A percentile compares a stretch with the other conserved stretches of the same genome.
phyloP scores from a whole-genome alignment of 2,888 invertebrate species.

The Serripes groenlandicus region DNA sequence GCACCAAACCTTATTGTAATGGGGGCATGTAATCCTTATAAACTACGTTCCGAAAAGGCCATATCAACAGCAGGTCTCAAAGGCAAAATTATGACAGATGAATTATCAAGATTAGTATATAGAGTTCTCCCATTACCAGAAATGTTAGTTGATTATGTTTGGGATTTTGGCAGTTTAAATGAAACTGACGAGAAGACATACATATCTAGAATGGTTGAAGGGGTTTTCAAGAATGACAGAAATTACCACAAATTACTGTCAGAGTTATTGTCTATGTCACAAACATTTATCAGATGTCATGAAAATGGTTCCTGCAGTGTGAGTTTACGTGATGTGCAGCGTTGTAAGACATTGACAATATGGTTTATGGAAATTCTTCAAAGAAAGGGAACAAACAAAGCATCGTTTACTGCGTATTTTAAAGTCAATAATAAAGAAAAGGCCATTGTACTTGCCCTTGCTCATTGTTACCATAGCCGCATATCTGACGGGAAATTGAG shows the following conservation, averaged over 20 bases:
- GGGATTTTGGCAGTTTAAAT: slow-evolving; percentile 76
- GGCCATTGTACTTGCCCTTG: slow-evolving; percentile 62
- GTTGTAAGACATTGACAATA: slow-evolving; percentile 40
- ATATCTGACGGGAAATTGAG: slow-evolving; percentile 47
- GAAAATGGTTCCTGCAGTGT: slow-evolving; percentile 48
- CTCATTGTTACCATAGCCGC: slow-evolving; percentile 66
- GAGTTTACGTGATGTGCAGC: slow-evolving; percentile 61
- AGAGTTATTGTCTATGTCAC: slow-evolving; percentile 51
- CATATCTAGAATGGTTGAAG: slow-evolving; percentile 56
- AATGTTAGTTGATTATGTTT: slow-evolving; percentile 74
- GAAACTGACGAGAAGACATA: slow-evolving; percentile 70
- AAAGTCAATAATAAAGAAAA: background rate
- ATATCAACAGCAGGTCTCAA: slow-evolving; percentile 71
- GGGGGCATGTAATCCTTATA: slow-evolving; percentile 78
- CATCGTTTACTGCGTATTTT: background rate
- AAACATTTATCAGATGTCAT: slow-evolving; percentile 43
- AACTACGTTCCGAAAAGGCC: slow-evolving; percentile 55
- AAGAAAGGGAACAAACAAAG: background rate
- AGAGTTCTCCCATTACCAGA: slow-evolving; percentile 76
- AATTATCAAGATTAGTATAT: slow-evolving; percentile 72
- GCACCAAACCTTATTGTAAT: slow-evolving; percentile 71
- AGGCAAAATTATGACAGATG: slow-evolving; percentile 70
- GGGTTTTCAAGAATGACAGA: slow-evolving; percentile 19
- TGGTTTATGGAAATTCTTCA: slow-evolving; percentile 40
- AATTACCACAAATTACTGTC: slow-evolving; percentile 21